These are phyloP conservation scores for Galleria mellonella DNA, from an alignment of 1,140 invertebrate genomes.

Conservation along the genomic window DNA sequence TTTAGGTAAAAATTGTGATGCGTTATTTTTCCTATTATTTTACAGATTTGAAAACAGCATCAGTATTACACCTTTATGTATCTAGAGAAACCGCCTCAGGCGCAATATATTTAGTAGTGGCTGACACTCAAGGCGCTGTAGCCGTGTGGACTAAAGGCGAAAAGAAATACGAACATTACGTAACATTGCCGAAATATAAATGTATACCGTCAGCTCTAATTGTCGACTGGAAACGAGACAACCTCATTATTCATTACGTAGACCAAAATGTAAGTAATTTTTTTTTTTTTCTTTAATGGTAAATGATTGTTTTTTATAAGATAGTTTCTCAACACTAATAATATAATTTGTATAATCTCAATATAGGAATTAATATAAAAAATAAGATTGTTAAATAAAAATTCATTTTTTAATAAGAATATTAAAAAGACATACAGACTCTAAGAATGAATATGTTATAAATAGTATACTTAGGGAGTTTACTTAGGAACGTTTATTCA, in stretches of 20 bases:
- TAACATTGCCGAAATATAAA: conserved; percentile 79
- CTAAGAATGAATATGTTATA: too few species aligned
- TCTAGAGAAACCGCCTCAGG: conserved; percentile 63
- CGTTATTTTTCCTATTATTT: conserved; percentile 11
- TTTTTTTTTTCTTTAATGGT: conserved; percentile 10
- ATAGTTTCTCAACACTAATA: too few species aligned
- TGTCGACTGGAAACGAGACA: conserved; percentile 73
- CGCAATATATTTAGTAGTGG: conserved; percentile 77
- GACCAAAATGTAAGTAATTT: conserved; percentile 79
- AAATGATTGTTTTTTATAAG: too few species aligned
- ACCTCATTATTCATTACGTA: conserved; percentile 80
- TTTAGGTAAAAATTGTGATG: too few species aligned
- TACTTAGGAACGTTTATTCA: too few species aligned
- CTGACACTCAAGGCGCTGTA: conserved; percentile 76
- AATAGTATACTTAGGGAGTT: too few species aligned
- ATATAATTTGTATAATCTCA: too few species aligned
- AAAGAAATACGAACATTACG: conserved; percentile 66
- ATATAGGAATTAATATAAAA: too few species aligned
- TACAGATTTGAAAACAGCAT: conserved; percentile 71
- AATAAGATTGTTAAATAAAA: too few species aligned
- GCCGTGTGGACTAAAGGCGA: conserved; percentile 74
- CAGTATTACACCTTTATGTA: conserved; percentile 68
- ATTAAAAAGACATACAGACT: too few species aligned
- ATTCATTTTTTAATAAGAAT: too few species aligned
- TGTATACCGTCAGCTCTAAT: conserved; percentile 79